phyloP scores from a whole-genome alignment of 2,113 vertebrate species.

The Dinomys branickii region DNA sequence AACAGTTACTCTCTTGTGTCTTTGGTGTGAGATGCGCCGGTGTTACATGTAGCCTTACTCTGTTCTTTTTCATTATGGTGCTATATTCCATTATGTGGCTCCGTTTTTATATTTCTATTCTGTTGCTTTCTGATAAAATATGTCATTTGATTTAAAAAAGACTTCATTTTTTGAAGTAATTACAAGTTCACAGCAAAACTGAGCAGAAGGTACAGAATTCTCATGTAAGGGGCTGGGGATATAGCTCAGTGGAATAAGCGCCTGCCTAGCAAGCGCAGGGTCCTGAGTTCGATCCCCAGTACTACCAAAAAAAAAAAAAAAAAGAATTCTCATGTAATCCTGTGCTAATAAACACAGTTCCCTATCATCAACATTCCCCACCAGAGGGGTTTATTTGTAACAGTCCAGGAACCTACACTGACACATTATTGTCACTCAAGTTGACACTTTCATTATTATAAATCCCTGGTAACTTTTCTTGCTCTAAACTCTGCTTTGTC shows the following conservation, averaged over 20 bases:
- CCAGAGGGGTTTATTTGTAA: neutral
- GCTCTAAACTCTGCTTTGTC: neutral
- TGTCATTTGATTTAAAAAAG: neutral
- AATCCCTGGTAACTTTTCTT: neutral
- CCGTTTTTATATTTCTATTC: neutral
- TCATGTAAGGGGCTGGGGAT: no score
- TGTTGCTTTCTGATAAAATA: conserved; percentile 15
- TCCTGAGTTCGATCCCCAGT: no score
- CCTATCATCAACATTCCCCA: neutral
- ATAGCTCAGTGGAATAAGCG: no score
- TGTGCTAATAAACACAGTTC: neutral
- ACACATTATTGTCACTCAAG: neutral
- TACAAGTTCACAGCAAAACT: neutral
- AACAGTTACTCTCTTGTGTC: neutral
- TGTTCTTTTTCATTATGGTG: neutral
- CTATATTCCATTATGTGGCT: neutral
- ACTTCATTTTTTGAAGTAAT: neutral
- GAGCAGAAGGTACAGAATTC: neutral
- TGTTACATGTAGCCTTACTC: neutral
- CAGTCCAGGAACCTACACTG: neutral
- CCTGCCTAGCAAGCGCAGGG: no score
- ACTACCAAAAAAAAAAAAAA: no score
- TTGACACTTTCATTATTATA: neutral
- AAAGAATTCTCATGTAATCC: neutral
- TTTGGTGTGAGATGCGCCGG: neutral